Percentiles rank a stretch among this genome's conserved stretches.
These are phyloP conservation scores for Malurus melanocephalus DNA, from an alignment of 2,113 vertebrate genomes.

Conservation along the genomic window DNA sequence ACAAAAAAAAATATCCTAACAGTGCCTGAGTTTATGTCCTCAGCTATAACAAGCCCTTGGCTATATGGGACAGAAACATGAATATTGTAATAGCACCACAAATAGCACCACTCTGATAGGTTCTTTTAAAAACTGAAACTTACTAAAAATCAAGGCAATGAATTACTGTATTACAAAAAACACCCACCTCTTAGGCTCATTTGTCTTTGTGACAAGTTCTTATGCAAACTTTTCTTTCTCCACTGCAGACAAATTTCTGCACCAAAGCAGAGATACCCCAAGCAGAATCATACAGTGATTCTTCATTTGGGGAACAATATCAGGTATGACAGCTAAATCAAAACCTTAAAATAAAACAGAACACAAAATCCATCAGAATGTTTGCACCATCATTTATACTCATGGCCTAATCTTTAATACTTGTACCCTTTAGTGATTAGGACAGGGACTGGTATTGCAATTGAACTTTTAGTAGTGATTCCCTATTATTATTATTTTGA, in stretches of 20 bases:
- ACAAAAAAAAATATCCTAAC: not conserved
- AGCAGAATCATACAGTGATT: too few species aligned
- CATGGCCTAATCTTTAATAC: not conserved
- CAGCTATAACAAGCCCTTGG: not conserved
- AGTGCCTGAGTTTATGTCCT: not conserved
- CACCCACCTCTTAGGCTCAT: not conserved
- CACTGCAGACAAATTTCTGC: not conserved
- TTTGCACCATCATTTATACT: not conserved
- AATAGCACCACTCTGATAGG: not conserved
- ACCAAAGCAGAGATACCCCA: not conserved
- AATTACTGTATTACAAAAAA: not conserved
- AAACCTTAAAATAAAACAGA: not conserved
- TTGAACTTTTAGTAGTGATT: not conserved
- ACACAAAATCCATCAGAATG: not conserved
- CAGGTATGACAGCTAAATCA: not conserved
- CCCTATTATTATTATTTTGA: not conserved
- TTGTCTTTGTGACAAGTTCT: not conserved
- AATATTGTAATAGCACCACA: not conserved
- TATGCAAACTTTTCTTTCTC: not conserved
- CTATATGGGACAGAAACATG: not conserved
- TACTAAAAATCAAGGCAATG: not conserved
- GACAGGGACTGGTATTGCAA: not conserved
- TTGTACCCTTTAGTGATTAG: not conserved
- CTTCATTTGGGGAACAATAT: not conserved
- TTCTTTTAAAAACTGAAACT: not conserved